Base-by-base conservation (phyloP, 2,888 invertebrate genomes). In the Epistrophe grossulariae region DNA sequence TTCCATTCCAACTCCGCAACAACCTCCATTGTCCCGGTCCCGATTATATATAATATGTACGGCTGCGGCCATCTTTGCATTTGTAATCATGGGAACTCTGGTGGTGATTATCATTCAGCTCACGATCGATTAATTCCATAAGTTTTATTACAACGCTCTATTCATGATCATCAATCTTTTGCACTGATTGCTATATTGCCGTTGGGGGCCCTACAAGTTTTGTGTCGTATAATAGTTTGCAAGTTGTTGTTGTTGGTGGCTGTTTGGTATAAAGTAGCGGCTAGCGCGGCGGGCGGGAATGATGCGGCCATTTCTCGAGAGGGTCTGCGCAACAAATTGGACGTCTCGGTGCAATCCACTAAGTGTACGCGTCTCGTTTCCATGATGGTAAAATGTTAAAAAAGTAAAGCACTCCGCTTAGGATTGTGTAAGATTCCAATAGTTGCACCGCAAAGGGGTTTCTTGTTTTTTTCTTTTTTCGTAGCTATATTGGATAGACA, bases 71-170 rank as follows among this genome's bases (percentile, higher is more conserved):
- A 60, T 66, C 76, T 57, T 77, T 87, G 87, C 79, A 87, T 87
- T 66, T 17, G 64, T 87, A 87, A 87, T 79, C 87, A 87, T 87
- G 87, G 87, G 87, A 87, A 87, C 87, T 83, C 82, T 72, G 35
- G 68, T 55, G 79, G 87, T 87, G 87, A 87, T 87, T 87, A 87
- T 87, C 87, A 87, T 87, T 82, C 87, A 76, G 66, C 82, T 82
- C 87, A 87, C 87, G 82, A 87, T 82, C 87, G 87, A 87, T 87
- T 87, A 87, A 87, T 87, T 87, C 87, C 87, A 87, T 87, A 87
- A 87, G 82, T 82, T 79, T 87, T 83, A 79, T 79, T 76, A 48
- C 82, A 82, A 59, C 82, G 66, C 76, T 82, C 80, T 74, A 60
- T 87, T 82, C 82, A 87, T 87, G 87, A 87, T 87, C 87, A 87